Base-by-base conservation (phyloP, 2,113 vertebrate species). In the Gallinago media region DNA sequence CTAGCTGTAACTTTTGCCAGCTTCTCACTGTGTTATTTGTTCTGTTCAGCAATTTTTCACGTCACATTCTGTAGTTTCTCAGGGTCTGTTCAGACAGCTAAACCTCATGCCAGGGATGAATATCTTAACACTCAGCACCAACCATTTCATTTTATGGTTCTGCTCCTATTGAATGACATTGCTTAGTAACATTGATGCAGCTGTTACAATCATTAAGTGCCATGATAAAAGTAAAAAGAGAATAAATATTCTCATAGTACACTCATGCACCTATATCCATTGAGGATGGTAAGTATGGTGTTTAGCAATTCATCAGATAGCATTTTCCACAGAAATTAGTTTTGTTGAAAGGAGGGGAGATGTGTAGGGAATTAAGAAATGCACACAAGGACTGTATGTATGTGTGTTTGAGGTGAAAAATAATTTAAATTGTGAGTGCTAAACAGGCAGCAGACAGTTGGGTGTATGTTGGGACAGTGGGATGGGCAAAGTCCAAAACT, bases 1-100 rank as follows among this genome's bases (percentile, higher is more conserved):
- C 34, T 91, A 61, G 21, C 49, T 76, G 34, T 73, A 89, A 77
- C 23, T 93, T 93, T 38, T 86, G 63, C 94, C 94, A 96, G 55
- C 46, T 77, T 54, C 90, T 89, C 66, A 54, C 88, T 93, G 81
- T 66, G 77, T 89, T 96, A 85, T 88, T 92, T 92, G 68, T 82
- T 85, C 54, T 49, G 61, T 82, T 93, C 81, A 89, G 81, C 74
- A 81, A 85, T 93, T 88, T 88, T 38, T 88, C 85, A 81, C 34
- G 18, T 90, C 70, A 89, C 3, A 0, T 82, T 92, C 70, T 59
- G 15, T 67, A 58, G 78, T 79, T 93, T 78, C 61, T 67, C 52
- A 32, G 58, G 56, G 62, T 40, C 79, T 91, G 52, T 88, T 86
- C 47, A 12, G 52, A 54, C 27, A 79, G 54, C 26, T 83, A 56